phyloP scores from a whole-genome alignment of 2,113 vertebrate genomes.

The Chaenocephalus aceratus region DNA sequence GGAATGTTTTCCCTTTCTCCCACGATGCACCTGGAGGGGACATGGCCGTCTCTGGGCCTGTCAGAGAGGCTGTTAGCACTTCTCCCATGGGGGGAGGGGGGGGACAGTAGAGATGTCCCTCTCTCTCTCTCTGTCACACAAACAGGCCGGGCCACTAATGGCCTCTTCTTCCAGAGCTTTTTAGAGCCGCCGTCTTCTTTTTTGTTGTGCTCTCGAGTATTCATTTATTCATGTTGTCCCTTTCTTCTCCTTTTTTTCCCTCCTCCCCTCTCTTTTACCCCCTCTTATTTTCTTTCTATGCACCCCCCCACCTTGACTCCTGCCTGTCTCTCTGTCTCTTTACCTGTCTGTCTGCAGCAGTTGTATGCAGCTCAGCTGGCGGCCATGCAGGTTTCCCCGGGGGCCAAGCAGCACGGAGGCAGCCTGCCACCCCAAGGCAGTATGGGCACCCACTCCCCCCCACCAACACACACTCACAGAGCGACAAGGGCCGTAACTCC shows the following conservation, averaged over 20 bases:
- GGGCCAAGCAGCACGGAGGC: conserved; percentile 91
- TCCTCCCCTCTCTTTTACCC: conserved; percentile 3
- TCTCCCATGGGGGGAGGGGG: conserved; percentile 76
- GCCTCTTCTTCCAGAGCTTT: conserved; percentile 80
- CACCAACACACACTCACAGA: conserved; percentile 92
- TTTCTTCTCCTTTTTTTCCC: conserved; percentile 54
- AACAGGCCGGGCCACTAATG: conserved; percentile 80
- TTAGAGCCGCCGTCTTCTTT: conserved; percentile 78
- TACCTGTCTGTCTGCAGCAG: conserved; percentile 85
- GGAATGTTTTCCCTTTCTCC: conserved; percentile 77
- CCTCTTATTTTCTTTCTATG: conserved; percentile 4
- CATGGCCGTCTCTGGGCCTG: conserved; percentile 78
- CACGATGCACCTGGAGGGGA: conserved; percentile 81
- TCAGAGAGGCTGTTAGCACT: conserved; percentile 81
- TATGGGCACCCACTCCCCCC: conserved; percentile 93
- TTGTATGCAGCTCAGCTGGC: conserved; percentile 98
- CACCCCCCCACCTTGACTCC: not conserved
- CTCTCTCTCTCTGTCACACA: conserved; percentile 73
- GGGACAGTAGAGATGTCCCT: conserved; percentile 73
- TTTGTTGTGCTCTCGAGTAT: conserved; percentile 74
- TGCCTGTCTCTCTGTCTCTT: conserved; percentile 29
- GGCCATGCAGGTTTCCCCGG: conserved; percentile 98
- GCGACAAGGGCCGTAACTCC: conserved; percentile 94
- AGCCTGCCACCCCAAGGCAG: conserved; percentile 91
- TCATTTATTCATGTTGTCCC: conserved; percentile 81